Evolutionary conservation across 2,113 vertebrate species (phyloP), one percentile per base, ranked within the genome.

Genomic region (Corythoichthys intestinalis): DNA sequence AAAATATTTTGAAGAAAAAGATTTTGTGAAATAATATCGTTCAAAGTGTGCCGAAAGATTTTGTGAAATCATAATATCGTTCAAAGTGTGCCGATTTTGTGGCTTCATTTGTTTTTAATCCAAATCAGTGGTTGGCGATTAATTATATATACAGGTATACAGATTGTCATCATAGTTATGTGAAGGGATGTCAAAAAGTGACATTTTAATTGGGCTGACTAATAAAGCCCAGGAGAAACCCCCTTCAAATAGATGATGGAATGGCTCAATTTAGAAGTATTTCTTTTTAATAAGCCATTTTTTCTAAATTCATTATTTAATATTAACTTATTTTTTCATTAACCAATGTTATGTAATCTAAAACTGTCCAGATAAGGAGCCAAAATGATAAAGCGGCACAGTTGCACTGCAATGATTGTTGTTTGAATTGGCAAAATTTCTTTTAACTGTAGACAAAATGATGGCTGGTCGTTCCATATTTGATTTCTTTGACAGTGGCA

Each of bases 401-500:
- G 20, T 28, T 28, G 20, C 20, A 28, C 20, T 28, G 20, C 20
- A 9, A 44, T 44, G 4, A 44, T 28, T 44, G 41, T 44, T 44
- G 41, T 44, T 6, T 7, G 41, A 44, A 44, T 5, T 44, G 9
- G 6, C 41, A 7, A 44, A 44, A 44, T 8, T 44, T 44, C 41
- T 57, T 11, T 15, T 2, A 59, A 59, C 1, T 15, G 12, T 15
- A 5, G 3, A 61, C 2, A 41, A 39, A 10, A 41, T 9, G 38
- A 28, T 17, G 37, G 12, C 3, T 62, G 8, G 10, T 20, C 17
- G 11, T 20, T 62, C n/a, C 8, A 44, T 62, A 8, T 3, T 53
- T 64, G 20, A 10, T 67, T 62, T 53, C 49, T 67, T 48, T 72
- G 53, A 58, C 75, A 67, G 68, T 67, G 65, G 47, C 68, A 66